Evolutionary conservation across 2,888 invertebrate genomes (phyloP).

Genomic region (Bombyx huttoni): DNA sequence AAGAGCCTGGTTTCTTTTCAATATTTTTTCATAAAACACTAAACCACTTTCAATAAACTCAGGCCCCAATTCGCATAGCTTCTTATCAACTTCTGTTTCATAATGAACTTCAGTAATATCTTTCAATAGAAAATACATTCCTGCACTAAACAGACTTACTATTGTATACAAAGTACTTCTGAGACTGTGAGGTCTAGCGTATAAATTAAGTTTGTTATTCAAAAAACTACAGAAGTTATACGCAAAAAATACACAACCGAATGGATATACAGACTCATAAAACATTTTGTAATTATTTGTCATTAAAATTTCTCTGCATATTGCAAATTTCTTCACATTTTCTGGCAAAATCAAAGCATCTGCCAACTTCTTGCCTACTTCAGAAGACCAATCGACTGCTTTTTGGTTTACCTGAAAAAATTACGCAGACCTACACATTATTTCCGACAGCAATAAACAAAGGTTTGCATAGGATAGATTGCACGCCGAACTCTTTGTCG

Average conservation of each 20-base stretch:
- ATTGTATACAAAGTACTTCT: conserved; percentile 66
- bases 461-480: too few species aligned
- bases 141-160: conserved; percentile 68
- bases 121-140: conserved; percentile 75
- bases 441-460: too few species aligned
- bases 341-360: conserved; percentile 81
- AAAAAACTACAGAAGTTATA: conserved; percentile 66
- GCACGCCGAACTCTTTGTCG: too few species aligned
- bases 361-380: conserved; percentile 74
- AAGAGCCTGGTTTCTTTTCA: conserved; percentile 81
- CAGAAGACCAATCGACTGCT: conserved; percentile 75
- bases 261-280: conserved; percentile 68
- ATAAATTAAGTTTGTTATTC: conserved; percentile 70
- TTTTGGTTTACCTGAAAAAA: conserved; percentile 72
- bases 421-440: neutral
- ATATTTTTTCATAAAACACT: conserved; percentile 81
- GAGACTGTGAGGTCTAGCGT: conserved; percentile 59
- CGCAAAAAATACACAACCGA: conserved; percentile 51
- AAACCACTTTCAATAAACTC: conserved; percentile 81
- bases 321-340: conserved; percentile 84
- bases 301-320: conserved; percentile 81
- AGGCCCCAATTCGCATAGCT: conserved; percentile 71
- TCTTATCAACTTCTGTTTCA: conserved; percentile 76
- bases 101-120: conserved; percentile 75
- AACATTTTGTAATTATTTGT: conserved; percentile 72